Conservation (phyloP, 2,888 invertebrate species). For the Meiosimyza decipiens region DNA sequence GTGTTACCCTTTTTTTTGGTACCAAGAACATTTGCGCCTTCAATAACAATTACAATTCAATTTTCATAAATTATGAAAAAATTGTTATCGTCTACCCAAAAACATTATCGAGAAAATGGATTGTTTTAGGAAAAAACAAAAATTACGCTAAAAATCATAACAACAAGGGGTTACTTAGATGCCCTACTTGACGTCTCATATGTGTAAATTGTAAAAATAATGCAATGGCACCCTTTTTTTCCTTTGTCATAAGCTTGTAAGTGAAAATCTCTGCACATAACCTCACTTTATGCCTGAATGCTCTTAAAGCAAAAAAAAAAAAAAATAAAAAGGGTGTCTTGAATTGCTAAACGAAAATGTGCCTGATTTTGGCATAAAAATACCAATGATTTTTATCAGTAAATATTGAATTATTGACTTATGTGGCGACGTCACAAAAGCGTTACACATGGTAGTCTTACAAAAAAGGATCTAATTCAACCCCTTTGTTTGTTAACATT, state of each 20-base stretch:
- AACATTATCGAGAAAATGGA: conserved; percentile 20
- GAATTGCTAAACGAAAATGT: neutral
- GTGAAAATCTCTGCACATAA: neutral
- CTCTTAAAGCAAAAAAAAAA: no score
- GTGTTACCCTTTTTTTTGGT: conserved; percentile 47
- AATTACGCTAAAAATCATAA: conserved; percentile 11
- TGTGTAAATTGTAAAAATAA: neutral
- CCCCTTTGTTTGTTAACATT: conserved; percentile 15
- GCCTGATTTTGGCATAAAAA: conserved; percentile 26
- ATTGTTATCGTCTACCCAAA: neutral
- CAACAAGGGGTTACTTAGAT: conserved; percentile 2
- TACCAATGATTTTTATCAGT: conserved; percentile 26
- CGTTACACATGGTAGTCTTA: neutral
- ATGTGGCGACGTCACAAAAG: conserved; percentile 21
- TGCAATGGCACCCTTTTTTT: conserved; percentile 3
- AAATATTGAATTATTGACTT: conserved; percentile 35
- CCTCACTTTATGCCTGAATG: neutral
- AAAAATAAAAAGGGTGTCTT: no score
- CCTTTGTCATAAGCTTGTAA: neutral
- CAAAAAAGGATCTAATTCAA: neutral
- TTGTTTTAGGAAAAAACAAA: conserved; percentile 24
- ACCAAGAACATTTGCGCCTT: conserved; percentile 46
- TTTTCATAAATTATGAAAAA: conserved; percentile 60
- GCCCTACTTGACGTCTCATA: conserved; percentile 1
- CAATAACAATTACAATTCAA: conserved; percentile 64